phyloP scores from a whole-genome alignment of 2,113 vertebrate genomes.

The Corythornis vintsioides region DNA sequence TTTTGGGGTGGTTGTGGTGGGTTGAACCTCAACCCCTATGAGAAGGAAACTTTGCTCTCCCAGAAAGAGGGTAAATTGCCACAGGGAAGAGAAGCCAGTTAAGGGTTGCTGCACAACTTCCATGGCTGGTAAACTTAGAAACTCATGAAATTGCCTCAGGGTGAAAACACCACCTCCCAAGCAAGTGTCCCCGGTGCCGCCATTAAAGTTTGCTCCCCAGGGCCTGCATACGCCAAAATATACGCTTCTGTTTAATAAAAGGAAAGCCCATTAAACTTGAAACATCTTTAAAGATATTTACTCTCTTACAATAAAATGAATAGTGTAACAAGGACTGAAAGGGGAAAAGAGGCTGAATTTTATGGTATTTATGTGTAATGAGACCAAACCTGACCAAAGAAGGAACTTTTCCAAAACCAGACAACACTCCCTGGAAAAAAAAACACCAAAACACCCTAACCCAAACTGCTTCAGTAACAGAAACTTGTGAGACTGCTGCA shows the following conservation, averaged over 20 bases:
- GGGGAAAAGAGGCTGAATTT: background rate
- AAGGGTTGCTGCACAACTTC: background rate
- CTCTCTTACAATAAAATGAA: background rate
- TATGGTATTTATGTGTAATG: background rate
- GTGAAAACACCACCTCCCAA: background rate
- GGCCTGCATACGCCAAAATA: background rate
- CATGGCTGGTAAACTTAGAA: background rate
- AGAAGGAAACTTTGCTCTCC: background rate
- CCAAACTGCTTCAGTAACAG: background rate
- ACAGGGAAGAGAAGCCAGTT: background rate
- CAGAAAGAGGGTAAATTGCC: background rate
- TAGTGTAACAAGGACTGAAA: background rate
- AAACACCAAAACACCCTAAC: background rate
- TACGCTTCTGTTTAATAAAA: background rate
- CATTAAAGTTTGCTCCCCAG: background rate
- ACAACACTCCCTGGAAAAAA: background rate
- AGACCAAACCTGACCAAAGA: background rate
- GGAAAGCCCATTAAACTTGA: background rate
- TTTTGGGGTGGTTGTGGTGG: background rate
- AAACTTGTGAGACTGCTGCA: background rate
- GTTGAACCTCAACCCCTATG: accelerated
- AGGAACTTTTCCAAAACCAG: background rate
- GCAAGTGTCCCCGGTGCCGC: background rate
- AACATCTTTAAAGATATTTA: background rate
- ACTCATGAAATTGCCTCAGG: background rate